Conservation (phyloP, 2,113 vertebrate genomes). For the Alosa alosa region DNA sequence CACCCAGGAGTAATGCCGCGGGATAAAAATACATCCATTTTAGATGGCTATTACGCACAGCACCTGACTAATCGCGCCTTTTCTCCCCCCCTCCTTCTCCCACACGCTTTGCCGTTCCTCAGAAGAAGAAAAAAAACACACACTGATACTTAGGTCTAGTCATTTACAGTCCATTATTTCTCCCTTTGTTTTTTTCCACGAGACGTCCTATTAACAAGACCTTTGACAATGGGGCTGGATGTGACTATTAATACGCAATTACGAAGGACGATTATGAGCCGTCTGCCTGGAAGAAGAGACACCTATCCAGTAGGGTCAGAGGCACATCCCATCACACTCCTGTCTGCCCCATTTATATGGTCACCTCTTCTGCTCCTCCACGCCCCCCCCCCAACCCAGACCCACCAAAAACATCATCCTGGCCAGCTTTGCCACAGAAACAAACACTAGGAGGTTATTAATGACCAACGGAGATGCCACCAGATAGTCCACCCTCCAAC, state of each 20-base stretch:
- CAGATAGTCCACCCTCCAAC: not conserved
- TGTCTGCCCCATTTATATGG: not conserved
- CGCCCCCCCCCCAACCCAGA: no score
- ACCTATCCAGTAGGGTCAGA: conserved; percentile 25
- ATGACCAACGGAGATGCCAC: not conserved
- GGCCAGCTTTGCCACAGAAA: not conserved
- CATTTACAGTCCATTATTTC: conserved; percentile 51
- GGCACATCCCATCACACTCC: not conserved
- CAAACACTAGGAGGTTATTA: not conserved
- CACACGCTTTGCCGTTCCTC: conserved; percentile 27
- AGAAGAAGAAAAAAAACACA: conserved; percentile 36
- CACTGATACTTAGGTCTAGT: conserved; percentile 45
- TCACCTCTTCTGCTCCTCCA: not conserved
- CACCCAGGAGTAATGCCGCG: conserved; percentile 43
- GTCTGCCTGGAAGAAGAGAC: conserved; percentile 27
- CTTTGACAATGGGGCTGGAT: conserved; percentile 46
- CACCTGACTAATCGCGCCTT: conserved; percentile 41
- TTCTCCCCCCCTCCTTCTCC: conserved; percentile 36
- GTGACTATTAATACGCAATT: conserved; percentile 53
- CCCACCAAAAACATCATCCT: not conserved
- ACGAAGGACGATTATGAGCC: conserved; percentile 48
- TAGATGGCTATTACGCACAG: conserved; percentile 45
- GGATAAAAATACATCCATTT: conserved; percentile 59
- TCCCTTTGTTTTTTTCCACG: conserved; percentile 16
- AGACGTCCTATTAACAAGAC: conserved; percentile 54